Evolutionary conservation across 2,797 vertebrate species (phyloP), one percentile per base, ranked within the genome.

Genomic region (Scarus forsteni): DNA sequence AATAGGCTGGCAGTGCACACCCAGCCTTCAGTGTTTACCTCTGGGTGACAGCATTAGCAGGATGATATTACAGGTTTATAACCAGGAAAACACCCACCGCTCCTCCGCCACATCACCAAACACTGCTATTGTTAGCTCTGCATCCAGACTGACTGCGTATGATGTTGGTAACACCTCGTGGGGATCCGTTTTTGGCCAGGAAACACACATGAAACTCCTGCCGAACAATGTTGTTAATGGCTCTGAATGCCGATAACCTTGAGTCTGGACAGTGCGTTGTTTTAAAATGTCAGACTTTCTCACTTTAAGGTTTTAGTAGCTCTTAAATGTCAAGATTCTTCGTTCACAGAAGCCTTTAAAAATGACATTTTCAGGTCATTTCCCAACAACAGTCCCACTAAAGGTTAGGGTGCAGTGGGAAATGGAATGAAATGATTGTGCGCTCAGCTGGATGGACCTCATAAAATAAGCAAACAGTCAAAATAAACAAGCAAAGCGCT

Each of bases 261-360:
- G 8, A 10, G 5, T 53, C 34, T 45, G 60, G 44, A 55, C 65
- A 55, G 57, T 0, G 5, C 1, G 3, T 55, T 0, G 8, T 8
- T 43, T 9, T 6, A 5, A 57, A 18, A 43, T 34, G 39, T 6
- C 6, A 1, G 19, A 14, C 10, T 44, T 50, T n/a, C 42, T 11
- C 5, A 64, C 60, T 12, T 38, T 38, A 56, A 7, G 10, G 18
- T 8, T 56, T 49, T 10, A 19, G n/a, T 10, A 18, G 58, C n/a
- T 62, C 19, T 59, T 38, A 40, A 6, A 52, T 63, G 40, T 76
- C 8, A 43, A 27, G 40, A 5, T 11, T 48, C 45, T 67, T 14
- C 16, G 55, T 39, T 38, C 39, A 49, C 70, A 13, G 34, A 8
- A 1, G 1, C 49, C 18, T 56, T 57, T 43, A 66, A 75, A 45